Evolutionary conservation across 2,797 vertebrate genomes (phyloP).

Genomic region (Caiman crocodilus): DNA sequence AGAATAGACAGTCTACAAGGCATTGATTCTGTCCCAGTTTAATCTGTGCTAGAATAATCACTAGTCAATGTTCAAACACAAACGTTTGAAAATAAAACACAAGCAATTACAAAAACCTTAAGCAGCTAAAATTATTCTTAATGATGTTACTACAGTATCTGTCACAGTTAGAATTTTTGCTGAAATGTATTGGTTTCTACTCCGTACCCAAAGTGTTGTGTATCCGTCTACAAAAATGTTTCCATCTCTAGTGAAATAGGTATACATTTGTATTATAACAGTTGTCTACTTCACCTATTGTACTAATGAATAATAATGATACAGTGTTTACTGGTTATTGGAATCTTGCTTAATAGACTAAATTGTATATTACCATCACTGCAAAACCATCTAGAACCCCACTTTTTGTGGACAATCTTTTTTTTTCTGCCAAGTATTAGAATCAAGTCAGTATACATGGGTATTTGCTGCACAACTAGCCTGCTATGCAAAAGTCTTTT

Average conservation of each 20-base stretch:
- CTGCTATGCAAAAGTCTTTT: too few species aligned
- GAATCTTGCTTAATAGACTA: too few species aligned
- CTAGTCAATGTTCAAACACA: conserved; percentile 69
- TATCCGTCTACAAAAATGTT: conserved; percentile 54
- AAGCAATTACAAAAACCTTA: conserved; percentile 56
- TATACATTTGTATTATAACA: not conserved
- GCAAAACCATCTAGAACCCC: too few species aligned
- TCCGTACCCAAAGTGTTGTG: conserved; percentile 39
- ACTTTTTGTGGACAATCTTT: too few species aligned
- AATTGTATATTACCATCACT: too few species aligned
- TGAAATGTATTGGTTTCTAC: conserved; percentile 59
- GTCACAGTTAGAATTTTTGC: conserved; percentile 58
- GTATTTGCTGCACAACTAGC: too few species aligned
- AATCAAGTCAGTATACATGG: too few species aligned
- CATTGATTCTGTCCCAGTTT: conserved; percentile 74
- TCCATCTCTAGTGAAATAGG: conserved; percentile 48
- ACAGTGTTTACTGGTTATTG: too few species aligned
- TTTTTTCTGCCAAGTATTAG: too few species aligned
- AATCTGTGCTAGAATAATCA: conserved; percentile 55
- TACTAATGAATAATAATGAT: too few species aligned
- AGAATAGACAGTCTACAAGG: conserved; percentile 59
- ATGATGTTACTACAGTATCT: conserved; percentile 38
- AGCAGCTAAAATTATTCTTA: conserved; percentile 66
- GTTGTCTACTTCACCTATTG: too few species aligned
- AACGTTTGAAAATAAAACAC: conserved; percentile 72